Percentiles rank a stretch among this genome's conserved stretches.
phyloP scores from a whole-genome alignment of 2,797 vertebrate species.

The Rachycentron canadum region DNA sequence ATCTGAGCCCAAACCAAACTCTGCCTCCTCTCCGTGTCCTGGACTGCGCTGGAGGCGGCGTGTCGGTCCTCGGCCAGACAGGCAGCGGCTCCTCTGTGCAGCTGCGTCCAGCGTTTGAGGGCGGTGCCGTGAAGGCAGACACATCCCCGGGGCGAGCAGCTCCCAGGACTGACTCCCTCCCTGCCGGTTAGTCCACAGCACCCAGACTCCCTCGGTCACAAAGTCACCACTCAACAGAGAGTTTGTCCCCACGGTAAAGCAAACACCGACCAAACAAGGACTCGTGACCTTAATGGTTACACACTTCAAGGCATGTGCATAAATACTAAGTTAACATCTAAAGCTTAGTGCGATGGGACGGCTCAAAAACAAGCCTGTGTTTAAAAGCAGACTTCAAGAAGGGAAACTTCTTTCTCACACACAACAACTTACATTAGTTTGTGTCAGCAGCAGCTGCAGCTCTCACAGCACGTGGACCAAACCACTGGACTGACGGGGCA shows the following conservation, averaged over 20 bases:
- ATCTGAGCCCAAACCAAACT: neutral
- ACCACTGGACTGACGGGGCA: constrained; percentile 1
- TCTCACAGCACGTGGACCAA: constrained; percentile 17
- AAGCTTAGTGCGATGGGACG: neutral
- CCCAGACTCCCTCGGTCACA: neutral
- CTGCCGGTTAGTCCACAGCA: constrained; percentile 28
- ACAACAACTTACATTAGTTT: too few species aligned
- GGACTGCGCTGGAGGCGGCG: constrained; percentile 5
- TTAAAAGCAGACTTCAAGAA: neutral
- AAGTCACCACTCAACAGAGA: neutral
- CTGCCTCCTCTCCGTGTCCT: neutral
- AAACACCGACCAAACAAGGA: neutral
- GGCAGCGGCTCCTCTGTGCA: constrained; percentile 27
- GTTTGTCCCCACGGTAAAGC: neutral
- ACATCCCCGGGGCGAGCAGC: constrained; percentile 37
- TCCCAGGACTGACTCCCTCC: neutral
- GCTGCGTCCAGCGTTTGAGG: constrained; percentile 52
- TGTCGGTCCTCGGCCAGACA: constrained; percentile 47
- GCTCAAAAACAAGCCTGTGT: neutral
- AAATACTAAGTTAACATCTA: neutral
- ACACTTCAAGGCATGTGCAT: neutral
- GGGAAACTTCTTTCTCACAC: neutral
- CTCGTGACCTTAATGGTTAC: neutral
- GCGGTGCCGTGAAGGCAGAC: constrained; percentile 65
- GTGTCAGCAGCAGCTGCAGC: constrained; percentile 50